phyloP scores from a whole-genome alignment of 2,888 invertebrate genomes.

The Bembecia ichneumoniformis region DNA sequence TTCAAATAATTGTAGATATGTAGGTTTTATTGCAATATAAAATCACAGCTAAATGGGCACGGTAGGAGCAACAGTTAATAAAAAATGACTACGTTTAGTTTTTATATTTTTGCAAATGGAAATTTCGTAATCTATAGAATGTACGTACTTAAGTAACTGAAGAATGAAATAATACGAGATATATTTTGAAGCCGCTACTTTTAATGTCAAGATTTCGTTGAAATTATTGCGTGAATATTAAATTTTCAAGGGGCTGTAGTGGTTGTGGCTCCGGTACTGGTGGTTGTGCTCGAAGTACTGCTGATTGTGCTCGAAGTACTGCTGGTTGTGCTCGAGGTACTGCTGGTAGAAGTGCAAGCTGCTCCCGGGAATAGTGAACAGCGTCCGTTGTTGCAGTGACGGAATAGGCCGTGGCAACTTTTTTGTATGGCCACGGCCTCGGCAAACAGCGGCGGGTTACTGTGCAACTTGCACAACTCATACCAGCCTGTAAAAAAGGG shows the following conservation, averaged over 20 bases:
- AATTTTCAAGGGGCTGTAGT: background rate
- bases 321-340: background rate
- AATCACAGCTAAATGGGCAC: too few relatives aligned
- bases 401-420: conserved; percentile 26
- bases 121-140: too few relatives aligned
- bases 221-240: too few relatives aligned
- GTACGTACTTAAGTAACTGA: too few relatives aligned
- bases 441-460: conserved; percentile 26
- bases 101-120: too few relatives aligned
- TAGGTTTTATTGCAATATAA: too few relatives aligned
- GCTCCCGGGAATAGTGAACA: conserved; percentile 35
- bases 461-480: conserved; percentile 26
- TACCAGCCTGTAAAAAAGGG: conserved; percentile 16
- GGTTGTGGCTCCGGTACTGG: background rate
- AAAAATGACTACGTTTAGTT: too few relatives aligned
- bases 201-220: too few relatives aligned
- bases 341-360: conserved; percentile 20
- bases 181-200: too few relatives aligned
- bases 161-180: too few relatives aligned
- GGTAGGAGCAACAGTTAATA: too few relatives aligned
- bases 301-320: background rate
- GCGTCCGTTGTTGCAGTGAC: conserved; percentile 36
- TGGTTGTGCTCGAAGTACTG: background rate
- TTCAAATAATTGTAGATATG: too few relatives aligned
- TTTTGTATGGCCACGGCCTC: conserved; percentile 23